Conservation (phyloP, 2,888 invertebrate species). For the Carterocephalus palaemon region DNA sequence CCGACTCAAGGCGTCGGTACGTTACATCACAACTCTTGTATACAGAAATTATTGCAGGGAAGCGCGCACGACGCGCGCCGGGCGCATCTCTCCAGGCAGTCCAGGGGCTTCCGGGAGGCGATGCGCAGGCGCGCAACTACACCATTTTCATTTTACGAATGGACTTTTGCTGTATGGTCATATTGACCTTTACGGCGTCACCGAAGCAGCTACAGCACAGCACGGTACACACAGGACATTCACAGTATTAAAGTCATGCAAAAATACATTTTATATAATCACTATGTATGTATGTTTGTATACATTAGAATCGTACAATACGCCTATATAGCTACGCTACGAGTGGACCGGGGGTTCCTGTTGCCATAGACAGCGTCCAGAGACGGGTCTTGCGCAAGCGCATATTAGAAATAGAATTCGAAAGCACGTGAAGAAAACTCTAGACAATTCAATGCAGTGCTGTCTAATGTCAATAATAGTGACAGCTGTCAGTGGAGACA, state of each 20-base stretch:
- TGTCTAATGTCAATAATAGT: no score
- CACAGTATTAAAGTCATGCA: conserved; percentile 47
- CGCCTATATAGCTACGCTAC: conserved; percentile 44
- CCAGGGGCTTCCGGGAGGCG: not conserved
- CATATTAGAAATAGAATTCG: no score
- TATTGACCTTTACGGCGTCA: not conserved
- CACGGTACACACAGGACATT: conserved; percentile 33
- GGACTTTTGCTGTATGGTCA: not conserved
- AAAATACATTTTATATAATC: conserved; percentile 50
- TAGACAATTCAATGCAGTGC: no score
- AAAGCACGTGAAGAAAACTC: no score
- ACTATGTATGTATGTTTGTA: conserved; percentile 41
- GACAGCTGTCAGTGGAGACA: no score
- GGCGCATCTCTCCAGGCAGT: not conserved
- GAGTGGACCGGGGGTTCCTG: conserved; percentile 30
- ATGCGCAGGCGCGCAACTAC: conserved; percentile 29
- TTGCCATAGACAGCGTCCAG: not conserved
- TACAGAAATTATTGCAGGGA: conserved; percentile 52
- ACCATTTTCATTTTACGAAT: conserved; percentile 15
- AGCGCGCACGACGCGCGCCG: conserved; percentile 14
- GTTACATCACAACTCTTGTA: conserved; percentile 35
- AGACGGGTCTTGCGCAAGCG: no score
- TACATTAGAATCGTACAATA: conserved; percentile 38
- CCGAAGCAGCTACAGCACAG: conserved; percentile 1
- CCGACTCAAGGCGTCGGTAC: conserved; percentile 14